Conservation (phyloP, 2,888 invertebrate genomes). For the Spodoptera exigua region DNA sequence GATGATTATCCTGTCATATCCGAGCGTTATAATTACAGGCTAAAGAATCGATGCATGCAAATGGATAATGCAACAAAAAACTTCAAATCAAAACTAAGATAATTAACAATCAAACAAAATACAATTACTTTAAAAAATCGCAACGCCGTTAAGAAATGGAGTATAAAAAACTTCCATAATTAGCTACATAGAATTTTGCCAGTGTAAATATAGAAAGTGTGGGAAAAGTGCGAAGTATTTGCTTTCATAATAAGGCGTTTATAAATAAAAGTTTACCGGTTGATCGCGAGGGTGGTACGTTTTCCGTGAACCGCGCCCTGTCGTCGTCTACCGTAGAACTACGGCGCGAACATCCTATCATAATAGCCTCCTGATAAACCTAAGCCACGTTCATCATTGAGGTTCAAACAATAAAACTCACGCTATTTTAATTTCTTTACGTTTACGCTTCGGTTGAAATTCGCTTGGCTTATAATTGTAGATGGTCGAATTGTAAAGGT, state of each 20-base stretch:
- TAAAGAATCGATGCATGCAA: slow-evolving; percentile 37
- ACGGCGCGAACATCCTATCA: slow-evolving; percentile 72
- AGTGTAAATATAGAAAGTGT: too few species aligned
- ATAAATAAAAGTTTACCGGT: slow-evolving; percentile 64
- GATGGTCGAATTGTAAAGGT: too few species aligned
- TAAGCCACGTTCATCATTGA: slow-evolving; percentile 66
- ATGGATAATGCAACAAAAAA: slow-evolving; percentile 15
- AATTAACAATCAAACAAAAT: slow-evolving; percentile 10
- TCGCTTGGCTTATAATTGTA: neutral
- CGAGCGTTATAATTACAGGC: slow-evolving; percentile 27
- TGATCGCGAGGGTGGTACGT: slow-evolving; percentile 49
- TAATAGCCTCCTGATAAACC: slow-evolving; percentile 71
- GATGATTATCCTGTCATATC: slow-evolving; percentile 47
- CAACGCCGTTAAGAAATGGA: slow-evolving; percentile 11
- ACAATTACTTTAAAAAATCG: slow-evolving; percentile 19
- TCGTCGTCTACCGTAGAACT: slow-evolving; percentile 72
- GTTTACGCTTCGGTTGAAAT: neutral
- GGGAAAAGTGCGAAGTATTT: slow-evolving; percentile 24
- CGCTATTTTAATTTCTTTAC: neutral
- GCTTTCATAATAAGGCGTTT: slow-evolving; percentile 41
- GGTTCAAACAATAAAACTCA: neutral
- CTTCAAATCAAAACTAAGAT: slow-evolving; percentile 17
- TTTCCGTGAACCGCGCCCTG: slow-evolving; percentile 63
- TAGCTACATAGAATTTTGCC: too few species aligned
- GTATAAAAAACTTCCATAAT: slow-evolving; percentile 36